Base-by-base conservation (phyloP, 1,140 invertebrate genomes). In the Papilio polytes region DNA sequence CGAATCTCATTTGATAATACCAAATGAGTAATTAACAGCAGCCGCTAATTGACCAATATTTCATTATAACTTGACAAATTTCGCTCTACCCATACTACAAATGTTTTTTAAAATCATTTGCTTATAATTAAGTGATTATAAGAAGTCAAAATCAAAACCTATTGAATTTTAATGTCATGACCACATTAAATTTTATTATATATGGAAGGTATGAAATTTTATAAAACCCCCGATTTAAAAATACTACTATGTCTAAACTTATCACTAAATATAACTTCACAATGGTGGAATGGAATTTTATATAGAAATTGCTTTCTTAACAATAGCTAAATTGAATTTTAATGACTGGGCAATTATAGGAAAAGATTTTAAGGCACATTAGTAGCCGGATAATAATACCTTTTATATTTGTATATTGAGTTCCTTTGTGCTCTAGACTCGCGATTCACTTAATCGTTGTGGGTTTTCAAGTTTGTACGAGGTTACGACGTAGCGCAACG, bases 401-500 rank as follows among this genome's bases (percentile, higher is more conserved):
- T 78, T 59, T 70, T 59, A 59, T 26, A 53, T 44, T 56, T 53
- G 4, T 36, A 78, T 56, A 78, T 78, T 20, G 74, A n/a, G 18
- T 26, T 85, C 63, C 26, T 84, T 80, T 82, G 80, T 74, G 74
- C 72, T 83, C 83, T 81, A 72, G 82, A 78, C 53, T 90, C 86
- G 89, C 87, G 85, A 85, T 81, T 86, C 86, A 87, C 86, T 86
- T 31, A 76, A 77, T 81, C 83, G 81, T 83, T 78, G 66, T 79
- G 78, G 73, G 78, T 82, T 80, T 84, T 83, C 78, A 84, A 86
- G 85, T 80, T 81, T 82, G 80, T 82, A 85, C 80, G 80, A 82
- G 79, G 89, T 86, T 91, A 92, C 90, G 89, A 76, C 91, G 92
- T 94, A 94, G 91, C 90, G 84, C 89, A 83, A 84, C 88, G 86